Evolutionary conservation across 2,113 vertebrate genomes (phyloP).

Genomic region (Trematomus loennbergii): DNA sequence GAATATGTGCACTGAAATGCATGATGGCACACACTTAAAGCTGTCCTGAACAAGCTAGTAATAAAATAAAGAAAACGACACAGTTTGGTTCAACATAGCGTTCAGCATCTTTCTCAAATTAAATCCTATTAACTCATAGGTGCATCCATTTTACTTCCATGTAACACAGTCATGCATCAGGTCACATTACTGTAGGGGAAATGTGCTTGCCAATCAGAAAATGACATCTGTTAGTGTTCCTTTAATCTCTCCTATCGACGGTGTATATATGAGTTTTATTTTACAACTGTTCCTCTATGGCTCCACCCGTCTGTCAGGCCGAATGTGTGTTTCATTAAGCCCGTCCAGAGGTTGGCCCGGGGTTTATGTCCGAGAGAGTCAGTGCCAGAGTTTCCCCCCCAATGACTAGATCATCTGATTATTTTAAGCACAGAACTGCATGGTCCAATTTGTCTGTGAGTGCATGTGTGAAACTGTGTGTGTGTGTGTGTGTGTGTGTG

Average conservation of each 20-base stretch:
- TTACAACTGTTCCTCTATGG: not conserved
- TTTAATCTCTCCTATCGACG: not conserved
- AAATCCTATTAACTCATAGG: too few relatives aligned
- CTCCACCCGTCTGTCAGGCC: not conserved
- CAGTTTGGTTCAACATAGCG: too few relatives aligned
- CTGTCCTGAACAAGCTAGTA: not conserved
- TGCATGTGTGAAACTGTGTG: slow-evolving; percentile 31
- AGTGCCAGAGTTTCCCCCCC: slow-evolving; percentile 37
- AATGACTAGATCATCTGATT: slow-evolving; percentile 62
- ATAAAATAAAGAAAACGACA: too few relatives aligned
- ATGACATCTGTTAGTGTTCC: too few relatives aligned
- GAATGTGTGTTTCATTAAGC: slow-evolving; percentile 32
- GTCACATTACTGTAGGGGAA: not conserved
- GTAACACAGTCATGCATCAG: not conserved
- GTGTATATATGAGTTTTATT: not conserved
- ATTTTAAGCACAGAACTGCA: slow-evolving; percentile 53
- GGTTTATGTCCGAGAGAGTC: slow-evolving; percentile 32
- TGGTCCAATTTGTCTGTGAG: slow-evolving; percentile 52
- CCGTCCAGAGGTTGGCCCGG: slow-evolving; percentile 29
- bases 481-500: slow-evolving; percentile 10
- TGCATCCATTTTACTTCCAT: too few relatives aligned
- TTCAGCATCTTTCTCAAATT: too few relatives aligned
- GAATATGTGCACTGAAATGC: not conserved
- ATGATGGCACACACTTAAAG: not conserved
- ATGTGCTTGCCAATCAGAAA: not conserved